These are phyloP conservation scores for Drosophila stalkeri DNA, from an alignment of 2,888 invertebrate genomes.

Conservation along the genomic window DNA sequence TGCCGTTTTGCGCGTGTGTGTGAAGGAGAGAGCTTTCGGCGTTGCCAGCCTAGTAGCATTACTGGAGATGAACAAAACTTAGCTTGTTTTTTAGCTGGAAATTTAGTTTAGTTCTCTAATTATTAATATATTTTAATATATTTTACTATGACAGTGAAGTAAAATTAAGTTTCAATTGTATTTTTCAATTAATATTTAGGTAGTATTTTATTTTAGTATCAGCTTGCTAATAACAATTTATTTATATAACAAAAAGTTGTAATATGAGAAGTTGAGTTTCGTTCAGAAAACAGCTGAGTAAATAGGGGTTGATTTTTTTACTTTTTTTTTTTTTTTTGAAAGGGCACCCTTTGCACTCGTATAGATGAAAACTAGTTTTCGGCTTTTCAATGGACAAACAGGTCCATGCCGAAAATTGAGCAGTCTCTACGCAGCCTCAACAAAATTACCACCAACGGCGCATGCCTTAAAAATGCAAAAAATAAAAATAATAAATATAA, in stretches of 20 bases:
- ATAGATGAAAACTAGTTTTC: conserved; percentile 57
- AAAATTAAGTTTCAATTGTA: neutral
- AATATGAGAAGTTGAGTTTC: conserved; percentile 44
- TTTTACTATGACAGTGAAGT: too few relatives aligned
- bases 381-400: conserved; percentile 44
- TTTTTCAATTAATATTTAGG: neutral
- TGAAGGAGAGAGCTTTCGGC: conserved; percentile 34
- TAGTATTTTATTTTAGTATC: neutral
- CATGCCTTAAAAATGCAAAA: conserved; percentile 54
- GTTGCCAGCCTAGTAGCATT: conserved; percentile 46
- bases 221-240: neutral
- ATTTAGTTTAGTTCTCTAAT: neutral
- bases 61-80: conserved; percentile 5
- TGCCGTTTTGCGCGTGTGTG: conserved; percentile 33
- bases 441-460: conserved; percentile 76
- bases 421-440: conserved; percentile 29
- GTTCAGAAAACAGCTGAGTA: conserved; percentile 63
- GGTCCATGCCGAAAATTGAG: conserved; percentile 50
- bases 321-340: neutral
- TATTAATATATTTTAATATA: too few relatives aligned
- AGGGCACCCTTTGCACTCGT: conserved; percentile 32
- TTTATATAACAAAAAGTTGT: conserved; percentile 21
- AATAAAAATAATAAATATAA: conserved; percentile 30
- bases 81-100: conserved; percentile 13
- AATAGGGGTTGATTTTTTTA: conserved; percentile 48